Evolutionary conservation across 2,888 invertebrate genomes (phyloP).

Genomic region (Lasioglossum figueresi): DNA sequence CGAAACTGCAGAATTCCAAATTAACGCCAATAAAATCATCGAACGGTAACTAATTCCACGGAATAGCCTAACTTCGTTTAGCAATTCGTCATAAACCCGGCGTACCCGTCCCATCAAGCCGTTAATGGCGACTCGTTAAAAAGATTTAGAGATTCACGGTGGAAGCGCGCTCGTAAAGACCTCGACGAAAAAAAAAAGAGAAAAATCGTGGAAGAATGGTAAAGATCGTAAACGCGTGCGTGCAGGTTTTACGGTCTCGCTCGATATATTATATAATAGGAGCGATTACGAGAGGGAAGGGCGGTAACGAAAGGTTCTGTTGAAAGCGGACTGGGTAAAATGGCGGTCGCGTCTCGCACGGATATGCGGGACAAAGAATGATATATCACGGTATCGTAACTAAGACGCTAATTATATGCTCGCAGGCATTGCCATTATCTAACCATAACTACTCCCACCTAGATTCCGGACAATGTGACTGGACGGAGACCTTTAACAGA

Average conservation of each 20-base stretch:
- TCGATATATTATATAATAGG: not conserved
- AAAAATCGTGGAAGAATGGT: not conserved
- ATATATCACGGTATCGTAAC: slow-evolving; percentile 54
- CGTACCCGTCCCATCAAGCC: not conserved
- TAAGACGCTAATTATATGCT: slow-evolving; percentile 63
- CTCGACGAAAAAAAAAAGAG: not conserved
- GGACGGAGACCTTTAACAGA: slow-evolving; percentile 67
- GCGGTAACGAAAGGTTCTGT: slow-evolving; percentile 1
- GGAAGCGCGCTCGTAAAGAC: not conserved
- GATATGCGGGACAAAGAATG: slow-evolving; percentile 31
- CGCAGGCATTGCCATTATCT: slow-evolving; percentile 65
- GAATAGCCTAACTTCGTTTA: too few species aligned
- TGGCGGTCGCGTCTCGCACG: not conserved
- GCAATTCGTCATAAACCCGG: not conserved
- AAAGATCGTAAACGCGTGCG: not conserved
- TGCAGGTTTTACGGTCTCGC: not conserved
- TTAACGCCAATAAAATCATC: too few species aligned
- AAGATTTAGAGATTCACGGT: not conserved
- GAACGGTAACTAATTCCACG: too few species aligned
- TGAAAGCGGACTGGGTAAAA: not conserved
- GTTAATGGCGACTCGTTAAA: not conserved
- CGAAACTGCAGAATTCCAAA: too few species aligned
- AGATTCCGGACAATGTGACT: slow-evolving; percentile 64
- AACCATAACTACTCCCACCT: slow-evolving; percentile 69
- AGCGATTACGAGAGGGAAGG: not conserved